A percentile compares a stretch with the other conserved stretches of the same genome.
phyloP scores from a whole-genome alignment of 2,888 invertebrate species.

The Agrotis clavis region DNA sequence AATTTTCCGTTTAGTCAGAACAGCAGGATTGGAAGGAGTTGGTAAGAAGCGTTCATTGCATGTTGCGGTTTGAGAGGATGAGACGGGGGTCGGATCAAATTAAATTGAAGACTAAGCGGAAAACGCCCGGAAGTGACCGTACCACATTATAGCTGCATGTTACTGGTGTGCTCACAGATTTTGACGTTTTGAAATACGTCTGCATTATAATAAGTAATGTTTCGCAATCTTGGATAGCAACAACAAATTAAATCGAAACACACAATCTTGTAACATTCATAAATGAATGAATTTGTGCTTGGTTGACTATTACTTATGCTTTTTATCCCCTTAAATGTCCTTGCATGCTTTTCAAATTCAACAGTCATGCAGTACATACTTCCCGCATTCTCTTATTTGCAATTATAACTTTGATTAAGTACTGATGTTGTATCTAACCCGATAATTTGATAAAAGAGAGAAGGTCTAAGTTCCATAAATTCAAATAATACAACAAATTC shows the following conservation, averaged over 20 bases:
- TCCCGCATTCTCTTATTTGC: not conserved
- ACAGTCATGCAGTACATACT: not conserved
- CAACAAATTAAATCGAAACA: not conserved
- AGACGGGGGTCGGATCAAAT: constrained; percentile 77
- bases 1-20: constrained; percentile 57
- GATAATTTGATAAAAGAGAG: too few species aligned
- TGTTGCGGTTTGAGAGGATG: constrained; percentile 74
- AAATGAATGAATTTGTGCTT: not conserved
- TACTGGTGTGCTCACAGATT: constrained; percentile 18
- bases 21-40: constrained; percentile 79
- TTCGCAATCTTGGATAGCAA: not conserved
- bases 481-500: not conserved
- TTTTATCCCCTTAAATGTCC: too few species aligned
- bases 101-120: constrained; percentile 84
- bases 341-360: too few species aligned
- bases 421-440: too few species aligned
- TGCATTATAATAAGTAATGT: not conserved
- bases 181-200: not conserved
- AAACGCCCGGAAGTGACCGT: constrained; percentile 75
- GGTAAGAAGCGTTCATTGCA: constrained; percentile 80
- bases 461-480: not conserved
- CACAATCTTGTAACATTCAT: not conserved
- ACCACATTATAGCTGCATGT: constrained; percentile 66
- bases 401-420: too few species aligned
- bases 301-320: not conserved